Evolutionary conservation across 2,797 vertebrate species (phyloP), one percentile per base, ranked within the genome.

Genomic region (Sylvia borin): DNA sequence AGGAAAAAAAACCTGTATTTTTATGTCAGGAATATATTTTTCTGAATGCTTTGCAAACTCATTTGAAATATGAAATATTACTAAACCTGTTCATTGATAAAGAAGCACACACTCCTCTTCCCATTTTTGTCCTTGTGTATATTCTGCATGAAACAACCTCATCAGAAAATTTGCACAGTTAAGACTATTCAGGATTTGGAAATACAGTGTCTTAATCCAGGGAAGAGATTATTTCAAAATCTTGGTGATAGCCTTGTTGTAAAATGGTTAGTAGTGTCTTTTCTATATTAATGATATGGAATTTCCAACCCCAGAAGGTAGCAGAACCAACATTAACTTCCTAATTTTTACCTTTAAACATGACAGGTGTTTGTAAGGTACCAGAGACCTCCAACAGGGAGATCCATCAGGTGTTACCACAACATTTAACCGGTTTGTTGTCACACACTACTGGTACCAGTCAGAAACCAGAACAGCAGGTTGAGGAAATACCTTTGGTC

Each of bases 271-370:
- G 26, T 6, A 31, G 2, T 18, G 77, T 67, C 7, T 55, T 55
- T 47, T 72, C 18, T 8, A 2, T 4, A 16, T 1, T 20, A 42
- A 18, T 31, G 5, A 53, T 11, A 9, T 22, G 0, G 5, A 60
- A 34, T 11, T 20, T 9, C 11, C 58, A 47, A 60, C 34, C 19
- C 17, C 32, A 54, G 32, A 24, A 18, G 2, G 25, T 45, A 24
- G 31, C 13, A 58, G 43, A 90, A 48, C 2, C 10, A 57, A 31
- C 25, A 38, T 21, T 4, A 70, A 3, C 7, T 11, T 84, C 31
- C 9, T 34, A 13, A 57, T 74, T 88, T 66, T 26, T 40, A 10
- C 25, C 5, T 74, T 57, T 36, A 50, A 66, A 81, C 36, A 15
- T 12, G 12, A 34, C 29, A 25, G 4, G 6, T 25, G 3, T 57